Evolutionary conservation across 1,140 invertebrate genomes (phyloP), one percentile per base, ranked within the genome.

Genomic region (Danaus melanippus): DNA sequence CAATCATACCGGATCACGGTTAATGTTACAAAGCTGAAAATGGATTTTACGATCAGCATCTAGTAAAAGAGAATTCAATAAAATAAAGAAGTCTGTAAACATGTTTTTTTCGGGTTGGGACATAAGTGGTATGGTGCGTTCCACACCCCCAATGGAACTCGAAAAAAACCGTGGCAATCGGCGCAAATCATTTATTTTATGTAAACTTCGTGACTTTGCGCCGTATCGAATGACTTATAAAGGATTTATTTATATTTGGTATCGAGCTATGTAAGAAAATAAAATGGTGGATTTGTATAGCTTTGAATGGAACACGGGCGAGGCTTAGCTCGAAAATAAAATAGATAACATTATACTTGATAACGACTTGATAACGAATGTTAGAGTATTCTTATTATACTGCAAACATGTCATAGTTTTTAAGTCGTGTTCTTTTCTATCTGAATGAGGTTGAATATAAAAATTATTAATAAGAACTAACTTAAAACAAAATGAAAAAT

Each of bases 191-290:
- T 79, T 77, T 84, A 84, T 82, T 84, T 86, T 84, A 86, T 86
- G 84, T 84, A 84, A 84, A 84, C 77, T 84, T 84, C 84, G 84
- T 86, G 84, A 86, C 84, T 86, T 70, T 71, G 62, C 61, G 64
- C 79, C 79, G 69, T 86, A 86, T 86, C 84, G 81, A 82, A 84
- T 84, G 81, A 76, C 79, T 86, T 84, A 86, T 75, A 80, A 80
- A 84, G 79, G 81, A 84, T 84, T 83, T 86, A 80, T 82, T 77
- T 82, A 79, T 77, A 78, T 69, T 32, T 32, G 66, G 65, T 71
- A 74, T 71, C 65, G 64, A 62, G 58, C 64, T 51, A 65, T 61
- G 69, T 65, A 67, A 79, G 70, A 69, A 69, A 75, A 76, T 79
- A 72, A 76, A 75, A 74, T 67, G 69, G 63, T 64, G 59, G 63